Base-by-base conservation (phyloP, 1,140 invertebrate genomes). In the Colletes latitarsis region DNA sequence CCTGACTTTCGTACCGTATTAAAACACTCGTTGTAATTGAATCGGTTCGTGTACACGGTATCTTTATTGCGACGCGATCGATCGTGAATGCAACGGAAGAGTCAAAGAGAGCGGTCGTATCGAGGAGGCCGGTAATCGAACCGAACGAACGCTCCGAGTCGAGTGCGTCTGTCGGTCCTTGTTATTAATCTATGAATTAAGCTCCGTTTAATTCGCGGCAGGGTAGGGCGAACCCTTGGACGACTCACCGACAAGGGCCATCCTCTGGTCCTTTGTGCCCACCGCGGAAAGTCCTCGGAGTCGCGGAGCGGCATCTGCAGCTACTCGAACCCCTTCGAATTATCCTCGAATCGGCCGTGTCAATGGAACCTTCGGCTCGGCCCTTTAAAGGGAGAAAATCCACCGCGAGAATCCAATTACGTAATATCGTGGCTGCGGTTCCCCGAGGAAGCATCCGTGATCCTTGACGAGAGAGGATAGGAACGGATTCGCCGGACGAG, bases 361-460 rank as follows among this genome's bases (percentile, higher is more conserved):
- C 88, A 88, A 88, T 88, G 86, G 86, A 84, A 84, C 66, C 71
- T 52, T 46, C 39, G 43, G 69, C 84, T 83, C 62, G 73, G 73
- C 81, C 85, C 85, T 86, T 87, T 86, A 86, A 77, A 82, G 83
- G 80, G 80, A 78, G 69, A 53, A 57, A 39, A 62, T 74, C 64
- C 62, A 73, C 72, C 43, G 82, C 75, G 82, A 84, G 85, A 88
- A 89, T 89, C 88, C 88, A 89, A 89, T 89, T 89, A 89, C 86
- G 85, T 84, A 86, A 86, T 86, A 89, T 88, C 85, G 85, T 86
- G 79, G 81, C 82, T 87, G 82, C 71, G 87, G 75, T 80, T 70
- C 66, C 69, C 70, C 79, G 86, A 88, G 82, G 82, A 88, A 84
- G 82, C 85, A 62, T 73, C 58, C 75, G 75, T 63, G 85, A 87